Conservation (phyloP, 2,888 invertebrate species). For the Gymnocheta viridis region DNA sequence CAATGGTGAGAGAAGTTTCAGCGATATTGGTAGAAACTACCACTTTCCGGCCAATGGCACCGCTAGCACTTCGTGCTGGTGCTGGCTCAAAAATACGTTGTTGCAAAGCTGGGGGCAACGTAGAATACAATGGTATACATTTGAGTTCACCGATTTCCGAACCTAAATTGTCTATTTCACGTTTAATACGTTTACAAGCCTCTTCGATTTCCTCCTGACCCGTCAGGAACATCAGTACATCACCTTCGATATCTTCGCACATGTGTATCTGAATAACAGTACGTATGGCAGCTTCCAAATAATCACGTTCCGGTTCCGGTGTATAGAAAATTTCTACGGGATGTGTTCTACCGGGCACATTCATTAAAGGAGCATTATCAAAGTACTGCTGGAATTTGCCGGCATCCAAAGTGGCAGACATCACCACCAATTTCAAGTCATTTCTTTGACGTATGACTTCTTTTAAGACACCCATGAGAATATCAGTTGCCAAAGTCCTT, state of each 20-base stretch:
- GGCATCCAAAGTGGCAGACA: slow-evolving; percentile 99
- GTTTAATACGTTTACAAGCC: slow-evolving; percentile 97
- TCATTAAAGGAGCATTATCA: slow-evolving; percentile 98
- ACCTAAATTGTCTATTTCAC: slow-evolving; percentile 97
- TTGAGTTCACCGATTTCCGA: slow-evolving; percentile 98
- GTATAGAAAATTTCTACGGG: slow-evolving; percentile 99
- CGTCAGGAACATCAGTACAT: slow-evolving; percentile 95
- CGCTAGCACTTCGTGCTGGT: slow-evolving; percentile 94
- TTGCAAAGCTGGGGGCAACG: slow-evolving; percentile 97
- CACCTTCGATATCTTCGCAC: slow-evolving; percentile 94
- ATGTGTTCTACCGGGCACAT: slow-evolving; percentile 97
- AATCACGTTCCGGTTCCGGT: slow-evolving; percentile 98
- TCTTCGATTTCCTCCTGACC: slow-evolving; percentile 98
- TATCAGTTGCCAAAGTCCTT: slow-evolving; percentile 98
- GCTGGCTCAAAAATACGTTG: slow-evolving; percentile 98
- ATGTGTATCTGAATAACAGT: slow-evolving; percentile 98
- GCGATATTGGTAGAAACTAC: slow-evolving; percentile 99
- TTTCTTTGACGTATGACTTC: slow-evolving; percentile 93
- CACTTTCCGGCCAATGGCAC: slow-evolving; percentile 94
- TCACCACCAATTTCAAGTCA: slow-evolving; percentile 98
- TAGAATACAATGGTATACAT: slow-evolving; percentile 99
- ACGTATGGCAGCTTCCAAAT: slow-evolving; percentile 98
- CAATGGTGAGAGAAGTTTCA: slow-evolving; percentile 99
- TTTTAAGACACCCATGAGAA: slow-evolving; percentile 98
- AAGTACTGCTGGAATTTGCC: slow-evolving; percentile 99